phyloP scores from a whole-genome alignment of 2,888 invertebrate species.

The Coelinius sp. region DNA sequence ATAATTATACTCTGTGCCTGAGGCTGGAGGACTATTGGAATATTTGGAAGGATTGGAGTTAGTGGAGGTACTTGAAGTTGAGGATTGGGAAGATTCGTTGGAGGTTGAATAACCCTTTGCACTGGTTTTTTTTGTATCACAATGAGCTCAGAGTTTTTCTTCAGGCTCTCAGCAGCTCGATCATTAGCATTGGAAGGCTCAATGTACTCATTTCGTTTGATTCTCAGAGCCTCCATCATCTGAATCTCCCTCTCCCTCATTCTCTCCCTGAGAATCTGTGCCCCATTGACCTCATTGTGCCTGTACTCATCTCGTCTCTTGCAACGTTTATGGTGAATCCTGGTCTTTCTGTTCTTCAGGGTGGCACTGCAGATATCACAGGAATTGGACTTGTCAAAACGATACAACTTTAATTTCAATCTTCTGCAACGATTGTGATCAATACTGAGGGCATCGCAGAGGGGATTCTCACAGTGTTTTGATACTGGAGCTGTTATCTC shows the following conservation, averaged over 20 bases:
- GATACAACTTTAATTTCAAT: conserved; percentile 50
- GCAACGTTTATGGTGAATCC: conserved; percentile 60
- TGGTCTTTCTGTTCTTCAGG: conserved; percentile 57
- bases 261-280: conserved; percentile 57
- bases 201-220: conserved; percentile 57
- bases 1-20: background rate
- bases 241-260: conserved; percentile 65
- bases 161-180: conserved; percentile 58
- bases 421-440: conserved; percentile 65
- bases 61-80: background rate
- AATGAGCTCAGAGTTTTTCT: conserved; percentile 63
- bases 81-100: background rate
- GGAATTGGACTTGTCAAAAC: conserved; percentile 48
- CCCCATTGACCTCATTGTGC: conserved; percentile 58
- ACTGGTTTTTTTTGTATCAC: conserved; percentile 57
- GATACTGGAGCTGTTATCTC: conserved; percentile 62
- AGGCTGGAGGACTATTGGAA: background rate
- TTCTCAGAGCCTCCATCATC: conserved; percentile 56
- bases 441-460: conserved; percentile 62
- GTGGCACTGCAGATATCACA: conserved; percentile 63
- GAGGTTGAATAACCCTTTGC: background rate
- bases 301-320: conserved; percentile 57
- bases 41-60: background rate
- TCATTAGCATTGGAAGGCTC: conserved; percentile 57
- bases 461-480: conserved; percentile 58